Percentiles rank a stretch among this genome's conserved stretches.
Evolutionary conservation across 2,797 vertebrate genomes (phyloP).

Genomic region (Strix occidentalis): DNA sequence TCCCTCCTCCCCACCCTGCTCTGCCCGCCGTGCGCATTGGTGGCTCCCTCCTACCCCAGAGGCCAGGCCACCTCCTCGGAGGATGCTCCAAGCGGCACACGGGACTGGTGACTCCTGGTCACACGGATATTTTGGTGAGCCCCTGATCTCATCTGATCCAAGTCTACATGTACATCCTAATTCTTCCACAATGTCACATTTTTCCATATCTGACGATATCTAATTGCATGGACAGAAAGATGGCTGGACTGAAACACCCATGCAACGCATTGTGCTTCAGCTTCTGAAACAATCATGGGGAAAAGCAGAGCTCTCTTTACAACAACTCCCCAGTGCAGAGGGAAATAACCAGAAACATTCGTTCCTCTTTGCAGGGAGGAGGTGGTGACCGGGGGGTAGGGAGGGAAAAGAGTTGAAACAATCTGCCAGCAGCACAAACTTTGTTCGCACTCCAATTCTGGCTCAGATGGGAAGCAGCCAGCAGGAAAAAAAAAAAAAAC

Average conservation of each 20-base stretch:
- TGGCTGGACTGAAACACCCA: neutral
- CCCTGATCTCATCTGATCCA: neutral
- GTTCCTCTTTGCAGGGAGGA: neutral
- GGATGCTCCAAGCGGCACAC: neutral
- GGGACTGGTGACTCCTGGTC: neutral
- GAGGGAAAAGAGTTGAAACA: conserved; percentile 34
- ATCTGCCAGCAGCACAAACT: conserved; percentile 45
- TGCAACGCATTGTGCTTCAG: neutral
- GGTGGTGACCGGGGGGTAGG: conserved; percentile 43
- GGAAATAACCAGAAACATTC: conserved; percentile 34
- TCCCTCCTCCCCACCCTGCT: neutral
- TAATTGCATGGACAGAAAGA: neutral
- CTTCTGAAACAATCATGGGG: neutral
- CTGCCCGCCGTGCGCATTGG: rapidly evolving
- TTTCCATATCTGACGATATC: neutral
- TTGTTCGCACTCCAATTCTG: conserved; percentile 48
- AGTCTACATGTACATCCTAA: neutral
- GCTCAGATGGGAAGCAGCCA: conserved; percentile 39
- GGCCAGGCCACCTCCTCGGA: neutral
- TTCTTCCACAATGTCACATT: neutral
- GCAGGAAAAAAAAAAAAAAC: neutral
- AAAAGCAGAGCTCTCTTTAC: neutral
- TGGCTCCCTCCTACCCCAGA: neutral
- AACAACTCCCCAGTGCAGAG: neutral
- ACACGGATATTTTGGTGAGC: rapidly evolving